phyloP scores from a whole-genome alignment of 2,113 vertebrate genomes.

The Sinosuthora webbiana region DNA sequence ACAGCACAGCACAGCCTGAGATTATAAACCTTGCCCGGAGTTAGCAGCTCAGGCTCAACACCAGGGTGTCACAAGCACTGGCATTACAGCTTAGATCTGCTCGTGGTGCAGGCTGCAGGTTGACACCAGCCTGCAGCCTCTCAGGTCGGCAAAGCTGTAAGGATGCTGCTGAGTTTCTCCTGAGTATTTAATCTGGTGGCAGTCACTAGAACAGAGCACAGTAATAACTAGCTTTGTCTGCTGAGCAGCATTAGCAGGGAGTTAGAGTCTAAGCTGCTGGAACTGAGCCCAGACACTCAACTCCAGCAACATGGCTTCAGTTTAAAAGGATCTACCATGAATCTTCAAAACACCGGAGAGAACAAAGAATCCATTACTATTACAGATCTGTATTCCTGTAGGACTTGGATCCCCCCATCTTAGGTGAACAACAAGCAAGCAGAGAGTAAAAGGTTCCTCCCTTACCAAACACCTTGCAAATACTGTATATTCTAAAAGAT shows the following conservation, averaged over 20 bases:
- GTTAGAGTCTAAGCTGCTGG: constrained; percentile 26
- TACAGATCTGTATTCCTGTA: background rate
- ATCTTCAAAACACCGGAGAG: background rate
- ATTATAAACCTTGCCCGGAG: background rate
- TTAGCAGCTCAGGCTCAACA: background rate
- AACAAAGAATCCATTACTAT: background rate
- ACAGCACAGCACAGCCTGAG: background rate
- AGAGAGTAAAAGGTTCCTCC: background rate
- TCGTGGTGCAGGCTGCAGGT: background rate
- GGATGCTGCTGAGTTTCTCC: background rate
- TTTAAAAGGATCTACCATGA: background rate
- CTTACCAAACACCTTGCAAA: background rate
- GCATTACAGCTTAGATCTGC: background rate
- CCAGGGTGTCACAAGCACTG: background rate
- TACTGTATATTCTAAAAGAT: background rate
- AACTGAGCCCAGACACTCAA: constrained; percentile 5
- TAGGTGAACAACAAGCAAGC: background rate
- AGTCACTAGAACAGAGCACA: background rate
- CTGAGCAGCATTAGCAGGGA: constrained; percentile 24
- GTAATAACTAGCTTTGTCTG: constrained; percentile 30
- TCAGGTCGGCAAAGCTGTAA: background rate
- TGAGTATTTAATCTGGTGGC: background rate
- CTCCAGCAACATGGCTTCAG: background rate
- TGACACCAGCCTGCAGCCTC: background rate
- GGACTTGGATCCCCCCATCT: background rate